These are phyloP conservation scores for Hippopotamus amphibius DNA, from an alignment of 2,113 vertebrate genomes.

Conservation along the genomic window DNA sequence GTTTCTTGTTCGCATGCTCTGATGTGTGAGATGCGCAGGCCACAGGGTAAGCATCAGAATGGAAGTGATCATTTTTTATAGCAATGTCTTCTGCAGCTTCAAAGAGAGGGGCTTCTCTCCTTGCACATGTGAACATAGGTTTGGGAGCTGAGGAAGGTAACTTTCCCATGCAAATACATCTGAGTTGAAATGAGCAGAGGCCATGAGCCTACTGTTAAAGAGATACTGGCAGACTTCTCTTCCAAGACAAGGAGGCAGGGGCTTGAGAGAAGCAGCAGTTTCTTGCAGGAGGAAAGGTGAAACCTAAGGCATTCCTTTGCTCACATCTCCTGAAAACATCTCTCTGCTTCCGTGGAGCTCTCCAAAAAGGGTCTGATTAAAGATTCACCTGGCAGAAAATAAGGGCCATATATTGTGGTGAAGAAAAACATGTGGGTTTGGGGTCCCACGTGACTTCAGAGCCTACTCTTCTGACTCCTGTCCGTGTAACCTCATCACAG, in stretches of 20 bases:
- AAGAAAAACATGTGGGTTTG: accelerated
- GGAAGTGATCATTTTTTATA: slow-evolving; percentile 81
- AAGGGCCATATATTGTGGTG: accelerated
- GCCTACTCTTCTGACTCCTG: not conserved
- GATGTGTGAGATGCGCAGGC: slow-evolving; percentile 72
- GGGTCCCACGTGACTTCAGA: not conserved
- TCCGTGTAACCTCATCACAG: accelerated
- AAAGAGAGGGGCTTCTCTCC: slow-evolving; percentile 79
- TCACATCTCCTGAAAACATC: accelerated
- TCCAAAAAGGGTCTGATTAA: not conserved
- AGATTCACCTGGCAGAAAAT: not conserved
- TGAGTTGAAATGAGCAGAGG: slow-evolving; percentile 69
- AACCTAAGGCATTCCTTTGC: not conserved
- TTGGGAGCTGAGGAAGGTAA: slow-evolving; percentile 82
- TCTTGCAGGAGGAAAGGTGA: slow-evolving; percentile 6
- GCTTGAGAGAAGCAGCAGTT: slow-evolving; percentile 17
- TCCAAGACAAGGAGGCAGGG: not conserved
- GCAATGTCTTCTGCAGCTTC: slow-evolving; percentile 74
- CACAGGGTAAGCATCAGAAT: slow-evolving; percentile 64
- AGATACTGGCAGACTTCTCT: not conserved
- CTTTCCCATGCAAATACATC: slow-evolving; percentile 86
- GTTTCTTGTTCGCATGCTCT: slow-evolving; percentile 72
- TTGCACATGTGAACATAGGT: slow-evolving; percentile 75
- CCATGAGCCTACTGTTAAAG: slow-evolving; percentile 55
- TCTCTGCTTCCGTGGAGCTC: not conserved